A percentile compares a stretch with the other conserved stretches of the same genome.
These are phyloP conservation scores for Ectemnius cavifrons DNA, from an alignment of 2,888 invertebrate species.

Conservation along the genomic window DNA sequence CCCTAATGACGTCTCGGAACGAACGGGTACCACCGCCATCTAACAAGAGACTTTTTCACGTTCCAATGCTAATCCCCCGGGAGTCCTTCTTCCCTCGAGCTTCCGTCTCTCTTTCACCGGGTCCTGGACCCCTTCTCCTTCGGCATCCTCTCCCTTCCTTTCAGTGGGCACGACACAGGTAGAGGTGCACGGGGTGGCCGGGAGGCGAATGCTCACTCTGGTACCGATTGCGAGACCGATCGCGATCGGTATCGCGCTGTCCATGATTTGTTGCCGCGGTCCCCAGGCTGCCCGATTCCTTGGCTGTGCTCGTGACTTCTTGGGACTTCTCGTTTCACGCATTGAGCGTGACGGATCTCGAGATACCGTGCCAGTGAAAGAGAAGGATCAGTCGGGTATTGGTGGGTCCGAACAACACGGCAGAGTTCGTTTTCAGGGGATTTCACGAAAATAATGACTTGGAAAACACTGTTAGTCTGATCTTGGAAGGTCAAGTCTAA, in stretches of 20 bases:
- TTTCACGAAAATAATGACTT: too few relatives aligned
- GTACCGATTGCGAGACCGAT: conserved; percentile 28
- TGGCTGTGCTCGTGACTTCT: not conserved
- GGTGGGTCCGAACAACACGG: not conserved
- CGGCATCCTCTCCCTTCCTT: too few relatives aligned
- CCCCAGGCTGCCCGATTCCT: conserved; percentile 22
- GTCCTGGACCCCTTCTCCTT: not conserved
- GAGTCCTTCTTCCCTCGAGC: conserved; percentile 43
- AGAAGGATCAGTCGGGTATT: not conserved
- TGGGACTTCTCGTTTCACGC: too few relatives aligned
- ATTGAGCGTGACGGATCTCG: too few relatives aligned
- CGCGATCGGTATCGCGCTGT: conserved; percentile 45
- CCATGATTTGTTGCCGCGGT: conserved; percentile 46
- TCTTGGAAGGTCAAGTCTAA: too few relatives aligned
- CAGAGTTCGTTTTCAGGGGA: too few relatives aligned
- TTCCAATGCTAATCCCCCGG: conserved; percentile 74
- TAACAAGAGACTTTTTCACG: conserved; percentile 73
- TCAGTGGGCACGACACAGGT: conserved; percentile 8
- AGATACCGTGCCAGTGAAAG: not conserved
- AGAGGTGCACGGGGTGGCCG: conserved; percentile 11
- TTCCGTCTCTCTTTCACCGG: conserved; percentile 18
- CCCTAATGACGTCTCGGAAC: conserved; percentile 76
- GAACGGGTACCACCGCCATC: conserved; percentile 69
- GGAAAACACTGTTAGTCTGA: too few relatives aligned
- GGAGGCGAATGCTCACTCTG: conserved; percentile 25